Percentiles rank a stretch among this genome's conserved stretches.
phyloP scores from a whole-genome alignment of 2,797 vertebrate genomes.

The Chelidonichthys spinosus region DNA sequence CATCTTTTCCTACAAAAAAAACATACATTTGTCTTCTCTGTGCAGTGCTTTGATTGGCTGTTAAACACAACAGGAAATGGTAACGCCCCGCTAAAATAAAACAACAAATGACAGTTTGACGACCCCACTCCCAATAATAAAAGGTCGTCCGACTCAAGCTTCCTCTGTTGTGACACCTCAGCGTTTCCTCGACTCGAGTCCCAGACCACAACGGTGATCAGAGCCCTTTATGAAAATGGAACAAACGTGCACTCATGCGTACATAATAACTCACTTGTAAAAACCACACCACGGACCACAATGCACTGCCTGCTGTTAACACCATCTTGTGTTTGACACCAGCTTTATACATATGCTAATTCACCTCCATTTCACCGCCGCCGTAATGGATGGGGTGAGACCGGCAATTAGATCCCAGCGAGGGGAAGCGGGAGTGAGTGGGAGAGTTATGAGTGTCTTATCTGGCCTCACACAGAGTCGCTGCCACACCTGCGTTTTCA shows the following conservation, averaged over 20 bases:
- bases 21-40: no score
- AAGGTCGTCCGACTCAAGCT: not conserved
- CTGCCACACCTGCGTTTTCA: constrained; percentile 46
- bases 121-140: no score
- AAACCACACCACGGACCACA: constrained; percentile 31
- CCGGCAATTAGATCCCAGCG: constrained; percentile 67
- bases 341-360: constrained; percentile 79
- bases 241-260: constrained; percentile 40
- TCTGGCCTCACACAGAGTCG: constrained; percentile 45
- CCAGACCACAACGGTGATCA: constrained; percentile 29
- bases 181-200: constrained; percentile 33
- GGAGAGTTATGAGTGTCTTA: constrained; percentile 44
- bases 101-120: no score
- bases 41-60: no score
- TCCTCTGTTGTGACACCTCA: constrained; percentile 34
- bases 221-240: constrained; percentile 39
- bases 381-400: constrained; percentile 74
- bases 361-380: constrained; percentile 68
- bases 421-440: constrained; percentile 31
- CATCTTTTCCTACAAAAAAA: no score
- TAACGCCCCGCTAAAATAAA: no score
- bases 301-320: constrained; percentile 68
- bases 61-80: no score
- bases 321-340: constrained; percentile 77
- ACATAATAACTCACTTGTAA: constrained; percentile 40